A percentile compares a stretch with the other conserved stretches of the same genome.
These are phyloP conservation scores for Aptenodytes patagonicus DNA, from an alignment of 2,113 vertebrate species.

Conservation along the genomic window DNA sequence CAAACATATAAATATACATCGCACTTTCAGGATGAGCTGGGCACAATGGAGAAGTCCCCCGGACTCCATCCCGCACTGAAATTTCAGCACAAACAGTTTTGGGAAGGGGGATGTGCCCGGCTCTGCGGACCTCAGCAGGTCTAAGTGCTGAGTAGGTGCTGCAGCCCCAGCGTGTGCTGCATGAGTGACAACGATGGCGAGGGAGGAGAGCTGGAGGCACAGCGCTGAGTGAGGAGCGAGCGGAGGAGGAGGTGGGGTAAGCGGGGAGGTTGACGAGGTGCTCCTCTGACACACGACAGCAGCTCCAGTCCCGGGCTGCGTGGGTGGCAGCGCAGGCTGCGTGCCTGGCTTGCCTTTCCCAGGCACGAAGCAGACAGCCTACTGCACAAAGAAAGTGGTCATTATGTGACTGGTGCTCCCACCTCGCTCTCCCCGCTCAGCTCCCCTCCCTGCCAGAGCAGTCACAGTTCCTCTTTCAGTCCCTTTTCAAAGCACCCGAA, in stretches of 20 bases:
- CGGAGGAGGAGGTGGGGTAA: background rate
- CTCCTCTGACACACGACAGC: slow-evolving; percentile 65
- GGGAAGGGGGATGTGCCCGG: background rate
- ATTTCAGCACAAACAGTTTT: background rate
- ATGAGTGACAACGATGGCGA: background rate
- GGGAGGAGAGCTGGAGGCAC: background rate
- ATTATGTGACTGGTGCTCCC: slow-evolving; percentile 8
- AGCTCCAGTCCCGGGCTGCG: slow-evolving; percentile 53
- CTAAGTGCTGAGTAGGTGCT: background rate
- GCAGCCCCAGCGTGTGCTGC: background rate
- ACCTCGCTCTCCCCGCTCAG: background rate
- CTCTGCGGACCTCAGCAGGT: background rate
- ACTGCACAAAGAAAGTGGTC: slow-evolving; percentile 20
- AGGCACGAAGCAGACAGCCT: slow-evolving; percentile 63
- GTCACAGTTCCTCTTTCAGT: background rate
- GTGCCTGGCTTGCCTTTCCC: slow-evolving; percentile 68
- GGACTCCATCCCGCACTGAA: background rate
- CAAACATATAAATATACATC: background rate
- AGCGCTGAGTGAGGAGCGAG: background rate
- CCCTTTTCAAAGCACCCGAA: background rate
- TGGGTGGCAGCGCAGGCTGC: slow-evolving; percentile 64
- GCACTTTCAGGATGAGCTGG: background rate
- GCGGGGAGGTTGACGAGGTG: slow-evolving; percentile 5
- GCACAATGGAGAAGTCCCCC: background rate
- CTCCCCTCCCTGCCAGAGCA: background rate